Evolutionary conservation across 2,797 vertebrate species (phyloP), one percentile per base, ranked within the genome.

Genomic region (Labeo calbasu): DNA sequence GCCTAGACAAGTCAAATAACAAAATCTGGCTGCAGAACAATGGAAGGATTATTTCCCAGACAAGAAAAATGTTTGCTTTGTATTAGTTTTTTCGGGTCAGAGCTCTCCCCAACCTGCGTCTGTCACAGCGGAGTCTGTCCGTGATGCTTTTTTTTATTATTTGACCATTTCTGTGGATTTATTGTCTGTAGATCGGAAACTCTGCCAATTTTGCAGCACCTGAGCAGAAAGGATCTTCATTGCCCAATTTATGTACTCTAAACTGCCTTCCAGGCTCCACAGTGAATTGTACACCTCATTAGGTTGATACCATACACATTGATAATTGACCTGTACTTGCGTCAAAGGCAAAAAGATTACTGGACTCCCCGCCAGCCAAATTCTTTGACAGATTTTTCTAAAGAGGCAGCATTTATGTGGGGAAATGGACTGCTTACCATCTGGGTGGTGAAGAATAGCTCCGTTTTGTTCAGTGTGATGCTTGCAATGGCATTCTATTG

Each of bases 11-110:
- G 65, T 70, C 53, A 81, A 59, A 82, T 69, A 77, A 69, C 25
- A 70, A 81, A 81, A 85, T 70, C 43, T 59, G 25, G 14, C 66
- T 48, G 17, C 73, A 77, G 72, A 78, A 66, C 51, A 87, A 71
- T 77, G 48, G 23, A 72, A 65, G 57, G 86, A 77, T 84, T 84
- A 77, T 84, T 81, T 85, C 53, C 14, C 28, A 59, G 77, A 79
- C 51, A 59, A 66, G 61, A 66, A 69, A 59, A 71, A 51, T 77
- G 65, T 82, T 81, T 50, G 63, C 55, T 51, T 71, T 85, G 84
- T 68, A 51, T 79, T 32, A 28, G n/a, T 48, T 78, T 48, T 78
- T 77, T 36, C 36, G 14, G 73, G 55, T 77, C 19, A 23, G 57
- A 19, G 59, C 53, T 61, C 76, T 78, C 23, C 59, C 43, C 23